These are phyloP conservation scores for Miichthys miiuy DNA, from an alignment of 2,797 vertebrate species.

Conservation along the genomic window DNA sequence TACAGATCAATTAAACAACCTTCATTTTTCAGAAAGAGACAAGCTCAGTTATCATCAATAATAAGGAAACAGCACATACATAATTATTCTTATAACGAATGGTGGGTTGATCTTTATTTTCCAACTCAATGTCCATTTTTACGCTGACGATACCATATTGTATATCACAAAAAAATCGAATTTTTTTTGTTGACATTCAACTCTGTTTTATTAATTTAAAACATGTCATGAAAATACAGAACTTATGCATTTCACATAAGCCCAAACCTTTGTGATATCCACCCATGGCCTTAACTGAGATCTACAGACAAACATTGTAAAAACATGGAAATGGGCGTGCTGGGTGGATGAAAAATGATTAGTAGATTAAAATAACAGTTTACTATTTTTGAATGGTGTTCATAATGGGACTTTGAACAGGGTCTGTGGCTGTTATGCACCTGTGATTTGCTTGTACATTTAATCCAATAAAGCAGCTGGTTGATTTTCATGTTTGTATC, in stretches of 20 bases:
- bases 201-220: not conserved
- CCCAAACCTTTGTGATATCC: not conserved
- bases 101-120: not conserved
- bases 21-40: too few species aligned
- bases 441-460: slow-evolving; percentile 34
- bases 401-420: not conserved
- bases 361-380: too few species aligned
- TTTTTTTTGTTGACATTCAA: not conserved
- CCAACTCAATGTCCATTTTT: not conserved
- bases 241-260: not conserved
- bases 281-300: not conserved
- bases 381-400: slow-evolving; percentile 4
- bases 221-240: too few species aligned
- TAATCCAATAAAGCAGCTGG: slow-evolving; percentile 50
- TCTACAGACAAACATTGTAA: not conserved
- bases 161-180: not conserved
- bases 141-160: not conserved
- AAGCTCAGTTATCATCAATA: too few species aligned
- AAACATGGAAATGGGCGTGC: too few species aligned
- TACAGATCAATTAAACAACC: too few species aligned
- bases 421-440: not conserved
- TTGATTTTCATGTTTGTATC: slow-evolving; percentile 47
- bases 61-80: not conserved
- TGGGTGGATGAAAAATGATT: too few species aligned
- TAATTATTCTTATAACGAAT: not conserved